Conservation (phyloP, 2,888 invertebrate species). For the Melieria picta region DNA sequence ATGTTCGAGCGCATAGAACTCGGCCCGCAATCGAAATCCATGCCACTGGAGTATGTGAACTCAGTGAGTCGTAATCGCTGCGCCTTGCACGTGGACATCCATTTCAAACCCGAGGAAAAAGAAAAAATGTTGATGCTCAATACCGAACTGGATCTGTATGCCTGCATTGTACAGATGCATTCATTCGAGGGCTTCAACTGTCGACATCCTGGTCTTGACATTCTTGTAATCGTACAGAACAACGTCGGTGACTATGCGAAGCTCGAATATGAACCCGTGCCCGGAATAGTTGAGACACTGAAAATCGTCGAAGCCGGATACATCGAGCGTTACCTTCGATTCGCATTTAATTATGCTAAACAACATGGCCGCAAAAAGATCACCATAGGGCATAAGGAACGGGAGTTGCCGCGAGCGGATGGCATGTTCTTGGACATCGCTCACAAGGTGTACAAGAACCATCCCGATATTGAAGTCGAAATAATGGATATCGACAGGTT, state of each 20-base stretch:
- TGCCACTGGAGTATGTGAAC: conserved; percentile 45
- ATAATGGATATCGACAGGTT: conserved; percentile 47
- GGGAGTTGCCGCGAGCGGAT: conserved; percentile 53
- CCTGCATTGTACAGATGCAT: conserved; percentile 48
- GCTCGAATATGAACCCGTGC: conserved; percentile 57
- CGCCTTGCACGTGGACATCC: conserved; percentile 52
- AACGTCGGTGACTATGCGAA: conserved; percentile 55
- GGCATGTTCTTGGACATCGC: conserved; percentile 48
- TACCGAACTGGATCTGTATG: conserved; percentile 50
- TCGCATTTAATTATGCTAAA: conserved; percentile 48
- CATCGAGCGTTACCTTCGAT: conserved; percentile 46
- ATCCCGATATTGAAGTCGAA: conserved; percentile 46
- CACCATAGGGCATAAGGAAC: conserved; percentile 51
- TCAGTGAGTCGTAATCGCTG: conserved; percentile 53
- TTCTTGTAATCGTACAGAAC: conserved; percentile 53
- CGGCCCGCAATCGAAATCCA: conserved; percentile 26
- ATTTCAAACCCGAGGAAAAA: conserved; percentile 47
- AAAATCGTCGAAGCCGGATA: conserved; percentile 42
- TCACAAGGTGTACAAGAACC: conserved; percentile 33
- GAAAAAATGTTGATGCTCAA: conserved; percentile 47
- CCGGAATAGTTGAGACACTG: conserved; percentile 57
- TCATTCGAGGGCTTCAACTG: conserved; percentile 52
- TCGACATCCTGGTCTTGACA: conserved; percentile 47
- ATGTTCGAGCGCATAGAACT: conserved; percentile 47
- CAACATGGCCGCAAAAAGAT: conserved; percentile 46